Percentiles rank a stretch among this genome's conserved stretches.
Evolutionary conservation across 2,888 invertebrate species (phyloP).

Genomic region (Scaptomyza polygonia): DNA sequence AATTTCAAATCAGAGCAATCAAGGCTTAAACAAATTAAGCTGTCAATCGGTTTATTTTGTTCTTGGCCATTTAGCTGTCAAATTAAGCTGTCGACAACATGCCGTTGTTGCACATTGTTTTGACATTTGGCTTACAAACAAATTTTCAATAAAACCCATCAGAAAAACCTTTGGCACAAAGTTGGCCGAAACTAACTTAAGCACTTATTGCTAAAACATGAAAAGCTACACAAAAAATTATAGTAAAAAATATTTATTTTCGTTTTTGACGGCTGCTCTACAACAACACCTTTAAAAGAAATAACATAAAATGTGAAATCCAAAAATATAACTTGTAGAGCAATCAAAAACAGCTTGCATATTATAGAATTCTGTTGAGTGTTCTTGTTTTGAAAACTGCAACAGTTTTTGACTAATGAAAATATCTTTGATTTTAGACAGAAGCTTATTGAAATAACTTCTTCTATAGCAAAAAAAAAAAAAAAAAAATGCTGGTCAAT

Average conservation of each 20-base stretch:
- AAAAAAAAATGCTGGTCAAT: slow-evolving; percentile 58
- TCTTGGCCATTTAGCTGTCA: slow-evolving; percentile 45
- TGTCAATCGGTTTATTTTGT: slow-evolving; percentile 23
- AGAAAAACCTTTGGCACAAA: slow-evolving; percentile 49
- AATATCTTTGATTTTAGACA: slow-evolving; percentile 59
- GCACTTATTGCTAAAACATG: slow-evolving; percentile 49
- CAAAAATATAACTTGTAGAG: neutral
- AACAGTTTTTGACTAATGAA: slow-evolving; percentile 49
- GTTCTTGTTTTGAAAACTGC: neutral
- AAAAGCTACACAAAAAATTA: slow-evolving; percentile 18
- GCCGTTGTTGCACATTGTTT: slow-evolving; percentile 33
- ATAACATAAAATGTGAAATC: no score
- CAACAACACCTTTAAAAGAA: no score
- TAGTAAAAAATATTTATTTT: neutral
- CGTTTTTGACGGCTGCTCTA: no score
- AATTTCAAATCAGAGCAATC: neutral
- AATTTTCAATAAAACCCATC: slow-evolving; percentile 69
- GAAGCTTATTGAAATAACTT: slow-evolving; percentile 65
- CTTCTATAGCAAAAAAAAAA: no score
- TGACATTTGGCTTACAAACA: slow-evolving; percentile 30
- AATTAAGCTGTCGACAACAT: slow-evolving; percentile 47
- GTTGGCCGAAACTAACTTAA: slow-evolving; percentile 55
- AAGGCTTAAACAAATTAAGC: slow-evolving; percentile 41
- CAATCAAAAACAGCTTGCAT: slow-evolving; percentile 18
- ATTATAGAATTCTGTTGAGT: neutral